Evolutionary conservation across 2,797 vertebrate genomes (phyloP), one percentile per base, ranked within the genome.

Genomic region (Diplodus sargus): DNA sequence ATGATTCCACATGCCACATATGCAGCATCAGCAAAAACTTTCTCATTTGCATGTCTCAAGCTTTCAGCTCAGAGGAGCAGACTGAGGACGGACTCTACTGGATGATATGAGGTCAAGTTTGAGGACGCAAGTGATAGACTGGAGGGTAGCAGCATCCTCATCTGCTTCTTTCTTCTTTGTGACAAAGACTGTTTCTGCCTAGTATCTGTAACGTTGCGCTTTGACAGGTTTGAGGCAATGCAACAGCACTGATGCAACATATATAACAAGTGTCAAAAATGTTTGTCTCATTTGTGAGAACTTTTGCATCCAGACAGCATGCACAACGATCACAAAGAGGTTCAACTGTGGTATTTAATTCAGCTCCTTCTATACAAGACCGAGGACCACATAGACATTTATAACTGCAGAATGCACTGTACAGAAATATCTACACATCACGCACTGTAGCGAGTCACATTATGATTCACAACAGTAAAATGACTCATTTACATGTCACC

Each of bases 271-370:
- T 60, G 14, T 23, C 18, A 47, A 52, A 43, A 14, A 58, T 8
- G 6, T 11, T 48, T 17, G 34, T 28, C 23, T 12, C 4, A 0
- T n/a, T 12, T 20, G 51, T 49, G 49, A 4, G 17, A 17, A 22
- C 25, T 17, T 78, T 53, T 23, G 0, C 11, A 20, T 25, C 13
- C 2, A 7, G 18, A 72, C 23, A 78, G 81, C 16, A 62, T n/a
- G 13, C 18, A 49, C 1, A n/a, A 58, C 42, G 25, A 54, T 18
- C 58, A 52, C 12, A 53, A 14, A 28, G 11, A 62, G 16, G 17
- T 68, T 87, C 42, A 67, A 72, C 34, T 60, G 34, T 57, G 25
- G 48, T 74, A 54, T 92, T 92, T 92, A 89, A 90, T 91, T 86
- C 6, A 71, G 23, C 49, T 78, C 17, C n/a, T 18, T 74, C 49